A percentile compares a stretch with the other conserved stretches of the same genome.
Evolutionary conservation across 1,140 invertebrate species (phyloP).

Genomic region (Idris sp.): DNA sequence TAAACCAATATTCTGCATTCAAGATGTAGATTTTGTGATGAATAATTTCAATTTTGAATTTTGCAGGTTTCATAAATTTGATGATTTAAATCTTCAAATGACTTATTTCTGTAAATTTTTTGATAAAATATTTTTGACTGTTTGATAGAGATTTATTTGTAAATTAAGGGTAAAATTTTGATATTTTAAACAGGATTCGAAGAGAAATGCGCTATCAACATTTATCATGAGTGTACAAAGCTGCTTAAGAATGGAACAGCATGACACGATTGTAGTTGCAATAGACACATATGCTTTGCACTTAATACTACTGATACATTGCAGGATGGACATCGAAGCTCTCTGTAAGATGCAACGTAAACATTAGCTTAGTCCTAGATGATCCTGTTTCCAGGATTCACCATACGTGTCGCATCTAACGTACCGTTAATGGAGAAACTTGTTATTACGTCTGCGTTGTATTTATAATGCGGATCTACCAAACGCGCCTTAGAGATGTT

Average conservation of each 20-base stretch:
- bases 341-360: slow-evolving; percentile 67
- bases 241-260: slow-evolving; percentile 25
- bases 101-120: too few species aligned
- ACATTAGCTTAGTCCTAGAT: slow-evolving; percentile 61
- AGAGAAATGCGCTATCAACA: slow-evolving; percentile 15
- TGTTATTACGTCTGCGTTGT: slow-evolving; percentile 68
- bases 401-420: slow-evolving; percentile 73
- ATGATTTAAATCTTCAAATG: too few species aligned
- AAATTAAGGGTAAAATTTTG: too few species aligned
- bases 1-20: too few species aligned
- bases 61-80: too few species aligned
- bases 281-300: slow-evolving; percentile 48
- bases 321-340: slow-evolving; percentile 45
- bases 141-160: too few species aligned
- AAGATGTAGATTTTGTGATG: too few species aligned
- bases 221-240: slow-evolving; percentile 19
- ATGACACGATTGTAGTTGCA: slow-evolving; percentile 14
- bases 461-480: slow-evolving; percentile 52
- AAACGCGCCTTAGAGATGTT: slow-evolving; percentile 54
- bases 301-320: slow-evolving; percentile 49
- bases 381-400: slow-evolving; percentile 70
- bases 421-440: slow-evolving; percentile 74
- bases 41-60: too few species aligned
- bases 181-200: not conserved
- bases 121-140: too few species aligned